Evolutionary conservation across 2,888 invertebrate genomes (phyloP).

Genomic region (Strigamia transsilvanica): DNA sequence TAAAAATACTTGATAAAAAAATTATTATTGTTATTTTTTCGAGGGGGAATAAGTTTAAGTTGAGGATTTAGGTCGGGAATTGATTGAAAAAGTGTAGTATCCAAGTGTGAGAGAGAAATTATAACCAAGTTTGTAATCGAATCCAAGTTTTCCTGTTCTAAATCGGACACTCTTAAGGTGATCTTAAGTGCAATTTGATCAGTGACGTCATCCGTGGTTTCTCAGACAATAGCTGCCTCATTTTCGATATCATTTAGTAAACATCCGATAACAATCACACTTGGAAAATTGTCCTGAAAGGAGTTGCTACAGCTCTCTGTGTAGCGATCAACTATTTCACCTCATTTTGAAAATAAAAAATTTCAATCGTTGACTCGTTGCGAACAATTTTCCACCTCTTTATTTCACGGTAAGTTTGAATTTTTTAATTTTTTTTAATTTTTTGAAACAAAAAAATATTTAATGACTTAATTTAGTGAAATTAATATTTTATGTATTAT

Average conservation of each 20-base stretch:
- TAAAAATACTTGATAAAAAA: conserved; percentile 6
- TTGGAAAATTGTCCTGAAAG: not conserved
- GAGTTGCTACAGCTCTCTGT: conserved; percentile 31
- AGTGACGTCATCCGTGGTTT: conserved; percentile 43
- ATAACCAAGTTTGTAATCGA: conserved; percentile 42
- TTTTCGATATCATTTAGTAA: conserved; percentile 44
- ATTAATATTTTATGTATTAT: not conserved
- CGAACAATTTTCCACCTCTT: not conserved
- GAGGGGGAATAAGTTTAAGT: not conserved
- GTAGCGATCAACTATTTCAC: not conserved
- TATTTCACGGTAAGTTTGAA: not conserved
- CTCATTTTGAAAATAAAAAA: no score
- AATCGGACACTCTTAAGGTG: conserved; percentile 43
- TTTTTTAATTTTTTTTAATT: not conserved
- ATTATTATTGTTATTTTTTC: not conserved
- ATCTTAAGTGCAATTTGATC: conserved; percentile 46
- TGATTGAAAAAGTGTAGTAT: not conserved
- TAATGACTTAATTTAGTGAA: not conserved
- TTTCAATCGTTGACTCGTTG: not conserved
- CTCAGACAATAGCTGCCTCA: conserved; percentile 48
- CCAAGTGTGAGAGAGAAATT: not conserved
- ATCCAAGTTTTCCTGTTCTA: conserved; percentile 39
- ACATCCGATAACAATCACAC: conserved; percentile 39
- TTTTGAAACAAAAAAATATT: no score
- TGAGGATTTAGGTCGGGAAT: not conserved